Evolutionary conservation across 2,113 vertebrate genomes (phyloP).

Genomic region (Cyrtonyx montezumae): DNA sequence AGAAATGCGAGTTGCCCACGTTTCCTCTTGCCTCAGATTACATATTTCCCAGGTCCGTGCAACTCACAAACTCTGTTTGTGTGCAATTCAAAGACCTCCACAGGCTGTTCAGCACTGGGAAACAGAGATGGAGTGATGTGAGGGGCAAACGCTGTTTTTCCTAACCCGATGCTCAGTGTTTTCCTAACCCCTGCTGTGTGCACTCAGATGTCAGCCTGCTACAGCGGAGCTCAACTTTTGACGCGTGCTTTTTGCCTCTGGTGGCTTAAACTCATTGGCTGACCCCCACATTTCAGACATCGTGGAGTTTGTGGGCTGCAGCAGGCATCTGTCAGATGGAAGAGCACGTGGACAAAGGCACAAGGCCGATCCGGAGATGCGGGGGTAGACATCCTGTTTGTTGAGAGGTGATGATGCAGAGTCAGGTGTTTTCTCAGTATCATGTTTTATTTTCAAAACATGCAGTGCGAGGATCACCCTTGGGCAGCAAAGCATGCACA

Average conservation of each 20-base stretch:
- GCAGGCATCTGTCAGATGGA: neutral
- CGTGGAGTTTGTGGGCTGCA: neutral
- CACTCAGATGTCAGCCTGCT: neutral
- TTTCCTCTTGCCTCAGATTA: neutral
- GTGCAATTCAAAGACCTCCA: constrained; percentile 18
- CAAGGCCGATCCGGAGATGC: neutral
- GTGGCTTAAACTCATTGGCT: neutral
- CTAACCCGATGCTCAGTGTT: neutral
- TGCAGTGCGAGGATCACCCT: neutral
- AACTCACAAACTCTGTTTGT: constrained; percentile 31
- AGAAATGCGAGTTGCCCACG: neutral
- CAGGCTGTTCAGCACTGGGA: neutral
- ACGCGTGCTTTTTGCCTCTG: neutral
- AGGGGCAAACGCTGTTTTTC: constrained; percentile 33
- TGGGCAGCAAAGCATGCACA: neutral
- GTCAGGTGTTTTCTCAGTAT: constrained; percentile 54
- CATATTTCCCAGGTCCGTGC: neutral
- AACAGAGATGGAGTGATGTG: neutral
- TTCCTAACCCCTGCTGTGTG: constrained; percentile 32
- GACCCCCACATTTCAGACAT: neutral
- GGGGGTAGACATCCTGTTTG: neutral
- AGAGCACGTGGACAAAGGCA: neutral
- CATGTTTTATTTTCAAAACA: constrained; percentile 63
- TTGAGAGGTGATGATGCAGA: constrained; percentile 24
- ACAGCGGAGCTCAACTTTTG: neutral